Base-by-base conservation (phyloP, 2,113 vertebrate species). In the Chionomys nivalis region DNA sequence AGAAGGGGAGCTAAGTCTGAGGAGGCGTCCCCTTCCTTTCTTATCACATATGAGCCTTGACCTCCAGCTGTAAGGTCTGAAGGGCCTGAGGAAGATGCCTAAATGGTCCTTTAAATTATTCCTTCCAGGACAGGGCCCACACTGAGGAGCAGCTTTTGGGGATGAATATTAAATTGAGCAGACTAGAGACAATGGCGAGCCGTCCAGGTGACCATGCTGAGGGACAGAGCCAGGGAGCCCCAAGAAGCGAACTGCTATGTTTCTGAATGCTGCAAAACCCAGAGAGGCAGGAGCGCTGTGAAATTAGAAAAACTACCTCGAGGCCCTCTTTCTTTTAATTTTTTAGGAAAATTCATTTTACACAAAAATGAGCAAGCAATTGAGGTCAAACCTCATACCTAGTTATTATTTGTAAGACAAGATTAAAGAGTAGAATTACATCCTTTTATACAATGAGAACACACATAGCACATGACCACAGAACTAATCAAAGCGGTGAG, bases 341-440 rank as follows among this genome's bases (percentile, higher is more conserved):
- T 94, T 96, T 93, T 7, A 58, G 76, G 70, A 83, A 93, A 97
- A 90, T 12, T 23, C 86, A 94, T 93, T 87, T 90, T 70, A 91
- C 33, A 76, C 77, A 89, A 86, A 91, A 91, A 86, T 86, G 73
- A 95, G 47, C 55, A 93, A 75, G 65, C 31, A 93, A 76, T 63
- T 68, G 55, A 95, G 77, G 65, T 91, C 68, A 96, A 73, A 88
- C 87, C 36, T n/a, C 44, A 90, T 47, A 87, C 49, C 42, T 88
- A 85, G n/a, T 87, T 76, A 72, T 89, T 86, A 92, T 93, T 78
- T 91, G 87, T 55, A 90, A 89, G 66, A 77, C 61, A 66, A 93
- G 78, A 92, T 89, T 86, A 91, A 81, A 75, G 87, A 89, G 87
- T 44, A 17, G 87, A 89, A 89, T 75, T 73, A 89, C 87, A 76